phyloP scores from a whole-genome alignment of 53 echinoderm and acorn worm genomes.

The Temnopleurus reevesii region DNA sequence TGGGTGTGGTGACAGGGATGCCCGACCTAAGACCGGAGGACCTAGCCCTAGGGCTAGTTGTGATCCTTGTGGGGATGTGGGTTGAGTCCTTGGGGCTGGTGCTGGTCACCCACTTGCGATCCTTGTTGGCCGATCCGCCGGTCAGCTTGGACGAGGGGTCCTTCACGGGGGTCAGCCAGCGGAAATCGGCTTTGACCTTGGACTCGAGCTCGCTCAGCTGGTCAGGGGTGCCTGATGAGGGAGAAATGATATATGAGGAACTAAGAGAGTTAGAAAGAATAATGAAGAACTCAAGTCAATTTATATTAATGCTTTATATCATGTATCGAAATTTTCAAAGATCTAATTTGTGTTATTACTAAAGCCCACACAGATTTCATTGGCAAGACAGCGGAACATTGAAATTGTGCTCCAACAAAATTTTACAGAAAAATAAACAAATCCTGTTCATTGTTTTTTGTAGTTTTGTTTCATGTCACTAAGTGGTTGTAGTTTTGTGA shows the following conservation, averaged over 20 bases:
- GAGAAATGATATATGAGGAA: neutral
- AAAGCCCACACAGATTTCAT: too few relatives aligned
- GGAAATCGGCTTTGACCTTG: conserved; percentile 41
- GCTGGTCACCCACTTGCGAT: neutral
- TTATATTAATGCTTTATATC: too few relatives aligned
- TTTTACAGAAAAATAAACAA: too few relatives aligned
- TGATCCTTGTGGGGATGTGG: neutral
- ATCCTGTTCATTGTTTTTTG: too few relatives aligned
- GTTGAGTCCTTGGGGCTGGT: neutral
- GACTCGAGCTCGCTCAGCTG: conserved; percentile 46
- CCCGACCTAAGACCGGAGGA: neutral
- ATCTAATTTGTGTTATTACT: too few relatives aligned
- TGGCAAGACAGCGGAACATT: too few relatives aligned
- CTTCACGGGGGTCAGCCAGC: conserved; percentile 37
- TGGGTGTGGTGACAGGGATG: neutral
- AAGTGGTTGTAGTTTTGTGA: too few relatives aligned
- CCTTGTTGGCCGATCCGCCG: neutral
- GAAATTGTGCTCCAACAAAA: too few relatives aligned
- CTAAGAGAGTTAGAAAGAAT: too few relatives aligned
- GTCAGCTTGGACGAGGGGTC: conserved; percentile 21
- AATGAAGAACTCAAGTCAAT: too few relatives aligned
- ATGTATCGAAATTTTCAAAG: too few relatives aligned
- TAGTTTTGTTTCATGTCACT: too few relatives aligned
- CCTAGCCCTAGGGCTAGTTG: neutral
- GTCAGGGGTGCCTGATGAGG: conserved; percentile 6